These are phyloP conservation scores for Sarcophaga bullata DNA, from an alignment of 1,140 invertebrate genomes.

Conservation along the genomic window DNA sequence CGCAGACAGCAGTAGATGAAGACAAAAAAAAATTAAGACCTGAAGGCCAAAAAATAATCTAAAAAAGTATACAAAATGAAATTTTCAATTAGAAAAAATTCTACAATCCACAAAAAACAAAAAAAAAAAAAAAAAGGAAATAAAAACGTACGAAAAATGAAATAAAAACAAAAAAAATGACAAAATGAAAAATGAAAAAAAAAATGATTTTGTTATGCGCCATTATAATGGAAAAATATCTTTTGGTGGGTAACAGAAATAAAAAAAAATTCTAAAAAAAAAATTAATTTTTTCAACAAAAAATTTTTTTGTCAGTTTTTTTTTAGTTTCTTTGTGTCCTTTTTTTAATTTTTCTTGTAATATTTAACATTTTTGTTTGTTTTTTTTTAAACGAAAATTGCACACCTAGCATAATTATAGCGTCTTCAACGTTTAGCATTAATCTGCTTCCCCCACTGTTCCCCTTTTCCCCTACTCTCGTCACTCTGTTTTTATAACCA, in stretches of 20 bases:
- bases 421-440: too few species aligned
- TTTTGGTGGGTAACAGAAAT: neutral
- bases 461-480: too few species aligned
- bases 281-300: neutral
- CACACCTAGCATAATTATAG: too few species aligned
- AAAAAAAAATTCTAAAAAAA: too few species aligned
- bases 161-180: slow-evolving; percentile 28
- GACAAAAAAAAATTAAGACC: slow-evolving; percentile 23
- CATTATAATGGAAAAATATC: slow-evolving; percentile 6
- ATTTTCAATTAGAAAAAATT: slow-evolving; percentile 37
- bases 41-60: slow-evolving; percentile 43
- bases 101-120: neutral
- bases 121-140: slow-evolving; percentile 1
- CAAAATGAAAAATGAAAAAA: neutral
- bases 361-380: slow-evolving; percentile 4
- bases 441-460: too few species aligned
- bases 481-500: neutral
- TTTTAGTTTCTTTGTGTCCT: too few species aligned
- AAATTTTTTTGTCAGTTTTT: slow-evolving; percentile 14
- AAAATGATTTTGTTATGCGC: slow-evolving; percentile 9
- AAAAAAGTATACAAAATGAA: slow-evolving; percentile 29
- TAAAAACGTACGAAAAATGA: neutral
- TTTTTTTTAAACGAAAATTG: too few species aligned
- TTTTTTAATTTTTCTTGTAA: neutral
- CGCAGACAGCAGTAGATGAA: slow-evolving; percentile 16